Evolutionary conservation across 2,797 vertebrate genomes (phyloP).

Genomic region (Chiloscyllium punctatum): DNA sequence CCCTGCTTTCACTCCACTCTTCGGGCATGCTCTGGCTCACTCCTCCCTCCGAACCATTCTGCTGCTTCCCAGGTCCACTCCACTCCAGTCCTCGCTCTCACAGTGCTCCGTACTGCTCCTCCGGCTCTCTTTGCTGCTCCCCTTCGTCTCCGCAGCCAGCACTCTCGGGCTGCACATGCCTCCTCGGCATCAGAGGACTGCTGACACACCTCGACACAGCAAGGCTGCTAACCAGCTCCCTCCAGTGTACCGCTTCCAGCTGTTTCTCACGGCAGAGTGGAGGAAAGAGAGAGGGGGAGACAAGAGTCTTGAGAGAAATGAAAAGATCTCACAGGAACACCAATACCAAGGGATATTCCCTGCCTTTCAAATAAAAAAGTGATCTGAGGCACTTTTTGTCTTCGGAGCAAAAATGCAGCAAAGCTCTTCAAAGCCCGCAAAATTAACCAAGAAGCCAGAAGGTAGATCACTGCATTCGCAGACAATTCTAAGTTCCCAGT

Average conservation of each 20-base stretch:
- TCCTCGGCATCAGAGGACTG: conserved; percentile 58
- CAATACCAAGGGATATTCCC: background rate
- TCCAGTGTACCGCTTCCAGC: conserved; percentile 52
- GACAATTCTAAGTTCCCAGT: background rate
- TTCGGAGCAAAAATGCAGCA: background rate
- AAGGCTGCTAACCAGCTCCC: conserved; percentile 58
- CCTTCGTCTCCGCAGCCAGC: conserved; percentile 62
- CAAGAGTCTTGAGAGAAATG: background rate
- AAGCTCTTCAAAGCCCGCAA: background rate
- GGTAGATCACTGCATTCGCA: background rate
- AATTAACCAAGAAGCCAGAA: background rate
- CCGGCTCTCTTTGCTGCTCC: conserved; percentile 50
- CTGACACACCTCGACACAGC: conserved; percentile 58
- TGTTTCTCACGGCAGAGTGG: conserved; percentile 39
- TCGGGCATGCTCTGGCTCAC: background rate
- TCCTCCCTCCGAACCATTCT: background rate
- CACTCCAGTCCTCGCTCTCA: too few species aligned
- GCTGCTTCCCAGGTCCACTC: background rate
- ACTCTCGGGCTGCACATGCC: conserved; percentile 63
- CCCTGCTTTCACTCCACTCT: background rate
- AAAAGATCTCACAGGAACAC: background rate
- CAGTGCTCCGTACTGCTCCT: conserved; percentile 38
- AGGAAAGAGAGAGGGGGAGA: background rate
- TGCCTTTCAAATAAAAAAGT: background rate
- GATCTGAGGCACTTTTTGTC: background rate